phyloP scores from a whole-genome alignment of 2,113 vertebrate species.

The Tetrax tetrax region DNA sequence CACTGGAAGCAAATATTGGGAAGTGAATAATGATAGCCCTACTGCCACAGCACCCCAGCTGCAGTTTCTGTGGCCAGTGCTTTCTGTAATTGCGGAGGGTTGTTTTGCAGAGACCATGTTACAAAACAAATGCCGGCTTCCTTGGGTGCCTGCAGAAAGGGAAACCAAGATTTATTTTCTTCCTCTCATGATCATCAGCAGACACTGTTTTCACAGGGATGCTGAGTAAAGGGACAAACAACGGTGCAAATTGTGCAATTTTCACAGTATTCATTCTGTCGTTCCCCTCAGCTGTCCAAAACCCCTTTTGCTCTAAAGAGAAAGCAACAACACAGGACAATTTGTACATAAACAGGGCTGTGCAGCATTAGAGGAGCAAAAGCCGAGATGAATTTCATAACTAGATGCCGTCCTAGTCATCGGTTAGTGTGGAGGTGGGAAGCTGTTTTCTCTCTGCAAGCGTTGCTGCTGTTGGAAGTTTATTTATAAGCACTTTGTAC shows the following conservation, averaged over 20 bases:
- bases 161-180: slow-evolving; percentile 55
- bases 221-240: slow-evolving; percentile 48
- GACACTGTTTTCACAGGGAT: slow-evolving; percentile 52
- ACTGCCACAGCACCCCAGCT: neutral
- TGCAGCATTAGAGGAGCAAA: neutral
- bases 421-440: neutral
- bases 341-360: slow-evolving; percentile 53
- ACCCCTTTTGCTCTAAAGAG: neutral
- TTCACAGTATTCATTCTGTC: neutral
- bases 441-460: neutral
- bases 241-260: slow-evolving; percentile 46
- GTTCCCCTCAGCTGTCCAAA: neutral
- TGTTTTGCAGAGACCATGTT: neutral
- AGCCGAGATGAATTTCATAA: slow-evolving; percentile 27
- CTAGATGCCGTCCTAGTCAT: neutral
- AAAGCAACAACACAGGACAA: slow-evolving; percentile 26
- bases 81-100: neutral
- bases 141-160: neutral
- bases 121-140: slow-evolving; percentile 9
- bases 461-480: neutral
- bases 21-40: neutral
- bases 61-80: neutral
- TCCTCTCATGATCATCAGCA: slow-evolving; percentile 32
- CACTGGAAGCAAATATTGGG: neutral
- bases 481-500: slow-evolving; percentile 41